phyloP scores from a whole-genome alignment of 2,888 invertebrate species.

The Beris morrisii region DNA sequence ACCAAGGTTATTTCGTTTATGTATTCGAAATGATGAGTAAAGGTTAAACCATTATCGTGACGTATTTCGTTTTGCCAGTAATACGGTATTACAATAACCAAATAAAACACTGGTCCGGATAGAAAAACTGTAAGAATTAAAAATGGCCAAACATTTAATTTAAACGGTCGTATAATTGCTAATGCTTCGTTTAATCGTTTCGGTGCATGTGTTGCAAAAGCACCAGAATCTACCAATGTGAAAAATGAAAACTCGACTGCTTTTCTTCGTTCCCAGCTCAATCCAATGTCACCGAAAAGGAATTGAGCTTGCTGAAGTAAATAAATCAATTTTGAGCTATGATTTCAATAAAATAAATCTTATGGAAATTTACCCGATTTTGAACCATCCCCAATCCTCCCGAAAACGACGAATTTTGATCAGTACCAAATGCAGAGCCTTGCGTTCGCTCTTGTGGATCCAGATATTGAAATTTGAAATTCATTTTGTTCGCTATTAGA shows the following conservation, averaged over 20 bases:
- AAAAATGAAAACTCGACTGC: constrained; percentile 77
- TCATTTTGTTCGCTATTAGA: constrained; percentile 66
- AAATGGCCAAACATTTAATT: constrained; percentile 75
- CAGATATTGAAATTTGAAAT: constrained; percentile 71
- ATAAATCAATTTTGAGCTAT: no score
- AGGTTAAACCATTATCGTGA: not conserved
- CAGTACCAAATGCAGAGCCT: constrained; percentile 62
- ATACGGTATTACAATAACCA: constrained; percentile 65
- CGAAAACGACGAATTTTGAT: constrained; percentile 68
- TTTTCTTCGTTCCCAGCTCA: constrained; percentile 71
- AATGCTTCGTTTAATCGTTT: constrained; percentile 72
- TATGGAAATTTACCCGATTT: constrained; percentile 59
- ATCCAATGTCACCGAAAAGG: constrained; percentile 73
- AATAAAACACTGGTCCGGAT: constrained; percentile 70
- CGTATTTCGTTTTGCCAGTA: constrained; percentile 39
- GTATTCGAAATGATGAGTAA: constrained; percentile 46
- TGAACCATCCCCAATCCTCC: constrained; percentile 73
- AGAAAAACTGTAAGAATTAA: constrained; percentile 66
- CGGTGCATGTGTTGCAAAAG: constrained; percentile 75
- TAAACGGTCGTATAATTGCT: constrained; percentile 73
- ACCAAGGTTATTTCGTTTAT: constrained; percentile 50
- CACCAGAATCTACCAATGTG: constrained; percentile 75
- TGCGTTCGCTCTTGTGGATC: constrained; percentile 75
- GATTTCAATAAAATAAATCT: not conserved
- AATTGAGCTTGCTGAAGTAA: constrained; percentile 66